Percentiles rank a stretch among this genome's conserved stretches.
phyloP scores from a whole-genome alignment of 1,140 invertebrate species.

The Drosophila varians region DNA sequence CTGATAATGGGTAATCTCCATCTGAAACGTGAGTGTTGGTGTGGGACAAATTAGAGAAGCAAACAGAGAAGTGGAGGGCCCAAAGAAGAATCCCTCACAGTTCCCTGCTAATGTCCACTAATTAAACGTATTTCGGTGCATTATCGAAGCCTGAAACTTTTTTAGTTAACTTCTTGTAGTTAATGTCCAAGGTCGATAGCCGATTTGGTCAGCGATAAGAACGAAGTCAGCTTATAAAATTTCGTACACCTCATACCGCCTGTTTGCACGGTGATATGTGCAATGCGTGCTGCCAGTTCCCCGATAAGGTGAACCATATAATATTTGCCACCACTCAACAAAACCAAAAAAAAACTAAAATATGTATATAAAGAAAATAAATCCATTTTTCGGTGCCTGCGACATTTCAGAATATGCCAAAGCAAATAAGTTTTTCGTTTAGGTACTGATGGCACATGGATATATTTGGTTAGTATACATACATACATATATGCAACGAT shows the following conservation, averaged over 20 bases:
- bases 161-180: conserved; percentile 8
- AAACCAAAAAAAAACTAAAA: neutral
- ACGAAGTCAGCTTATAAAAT: conserved; percentile 1
- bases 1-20: conserved; percentile 64
- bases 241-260: neutral
- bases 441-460: conserved; percentile 17
- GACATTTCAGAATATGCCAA: conserved; percentile 64
- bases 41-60: conserved; percentile 48
- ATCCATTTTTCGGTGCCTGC: conserved; percentile 62
- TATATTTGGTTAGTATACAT: conserved; percentile 9
- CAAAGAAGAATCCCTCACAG: conserved; percentile 19
- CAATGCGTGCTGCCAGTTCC: conserved; percentile 12
- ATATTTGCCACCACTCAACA: conserved; percentile 30
- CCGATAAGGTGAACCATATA: conserved; percentile 38
- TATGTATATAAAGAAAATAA: conserved; percentile 35
- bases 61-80: conserved; percentile 26
- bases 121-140: conserved; percentile 10
- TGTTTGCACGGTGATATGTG: conserved; percentile 43
- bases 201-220: conserved; percentile 28
- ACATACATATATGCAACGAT: conserved; percentile 24
- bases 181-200: conserved; percentile 27
- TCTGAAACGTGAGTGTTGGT: conserved; percentile 31
- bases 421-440: conserved; percentile 53
- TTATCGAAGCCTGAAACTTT: neutral
- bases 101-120: conserved; percentile 35